A percentile compares a stretch with the other conserved stretches of the same genome.
Conservation (phyloP, 2,113 vertebrate species). For the Lasiurus cinereus region DNA sequence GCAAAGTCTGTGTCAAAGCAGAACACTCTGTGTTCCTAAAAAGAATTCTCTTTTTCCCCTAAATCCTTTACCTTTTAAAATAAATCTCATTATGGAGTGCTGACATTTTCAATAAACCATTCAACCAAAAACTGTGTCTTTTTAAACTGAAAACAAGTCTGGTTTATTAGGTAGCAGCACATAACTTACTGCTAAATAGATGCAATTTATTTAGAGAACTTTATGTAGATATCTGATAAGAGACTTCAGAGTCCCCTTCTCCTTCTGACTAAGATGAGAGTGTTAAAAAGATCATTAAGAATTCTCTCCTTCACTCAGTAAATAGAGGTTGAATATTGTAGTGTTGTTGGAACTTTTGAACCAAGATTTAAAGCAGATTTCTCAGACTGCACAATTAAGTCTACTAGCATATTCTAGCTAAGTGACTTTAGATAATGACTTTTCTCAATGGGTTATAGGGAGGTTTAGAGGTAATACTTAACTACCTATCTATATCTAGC, state of each 20-base stretch:
- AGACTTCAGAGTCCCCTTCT: constrained; percentile 43
- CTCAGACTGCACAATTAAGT: not conserved
- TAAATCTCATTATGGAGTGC: constrained; percentile 82
- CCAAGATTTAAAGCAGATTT: not conserved
- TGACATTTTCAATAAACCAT: constrained; percentile 81
- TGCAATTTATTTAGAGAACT: constrained; percentile 76
- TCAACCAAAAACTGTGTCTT: constrained; percentile 71
- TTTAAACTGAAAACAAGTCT: constrained; percentile 74
- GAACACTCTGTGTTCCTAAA: constrained; percentile 81
- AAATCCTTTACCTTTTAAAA: constrained; percentile 83
- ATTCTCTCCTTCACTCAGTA: not conserved
- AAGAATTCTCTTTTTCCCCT: constrained; percentile 70
- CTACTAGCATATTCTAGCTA: not conserved
- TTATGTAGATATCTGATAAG: constrained; percentile 70
- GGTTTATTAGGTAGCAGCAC: constrained; percentile 76
- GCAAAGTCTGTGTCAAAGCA: constrained; percentile 76
- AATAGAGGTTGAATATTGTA: not conserved
- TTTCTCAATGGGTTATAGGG: not conserved
- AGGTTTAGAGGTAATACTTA: not conserved
- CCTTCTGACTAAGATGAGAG: constrained; percentile 63
- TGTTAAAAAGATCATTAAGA: constrained; percentile 50
- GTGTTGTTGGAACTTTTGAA: not conserved
- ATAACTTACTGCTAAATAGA: constrained; percentile 80
- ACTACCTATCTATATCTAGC: too few relatives aligned
- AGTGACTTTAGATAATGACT: not conserved